These are phyloP conservation scores for Podarcis siculus DNA, from an alignment of 2,797 vertebrate species.

Conservation along the genomic window DNA sequence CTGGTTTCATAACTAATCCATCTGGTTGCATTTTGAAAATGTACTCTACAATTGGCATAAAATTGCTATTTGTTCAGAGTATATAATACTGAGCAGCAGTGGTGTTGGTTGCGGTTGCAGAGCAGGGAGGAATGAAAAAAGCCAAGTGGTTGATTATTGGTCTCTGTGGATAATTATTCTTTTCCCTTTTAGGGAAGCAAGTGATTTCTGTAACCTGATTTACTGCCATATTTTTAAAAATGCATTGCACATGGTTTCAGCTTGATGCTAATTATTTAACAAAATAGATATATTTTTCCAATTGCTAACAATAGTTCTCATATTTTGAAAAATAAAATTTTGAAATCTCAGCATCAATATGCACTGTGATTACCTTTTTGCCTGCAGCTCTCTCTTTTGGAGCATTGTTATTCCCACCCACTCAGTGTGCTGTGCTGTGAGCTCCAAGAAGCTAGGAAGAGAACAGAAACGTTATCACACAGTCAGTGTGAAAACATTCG, in stretches of 20 bases:
- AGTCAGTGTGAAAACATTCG: conserved; percentile 87
- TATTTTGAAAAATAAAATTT: conserved; percentile 13
- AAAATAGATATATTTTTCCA: not conserved
- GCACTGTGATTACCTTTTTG: conserved; percentile 40
- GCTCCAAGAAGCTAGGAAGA: conserved; percentile 77
- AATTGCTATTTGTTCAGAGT: not conserved
- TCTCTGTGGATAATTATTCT: not conserved
- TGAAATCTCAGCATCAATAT: not conserved
- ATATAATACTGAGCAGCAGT: not conserved
- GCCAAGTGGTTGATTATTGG: not conserved
- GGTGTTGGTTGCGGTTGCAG: not conserved
- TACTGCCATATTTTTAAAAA: not conserved
- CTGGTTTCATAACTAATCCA: not conserved
- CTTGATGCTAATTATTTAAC: not conserved
- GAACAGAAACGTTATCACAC: conserved; percentile 79
- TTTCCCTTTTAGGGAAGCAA: not conserved
- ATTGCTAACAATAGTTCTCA: not conserved
- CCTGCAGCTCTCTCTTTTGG: conserved; percentile 89
- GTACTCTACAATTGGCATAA: not conserved
- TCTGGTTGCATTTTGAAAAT: not conserved
- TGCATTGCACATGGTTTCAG: not conserved
- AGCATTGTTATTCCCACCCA: conserved; percentile 92
- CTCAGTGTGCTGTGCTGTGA: conserved; percentile 91
- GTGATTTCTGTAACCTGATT: not conserved
- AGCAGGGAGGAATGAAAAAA: conserved; percentile 1